Conservation (phyloP, 2,113 vertebrate species). For the Eidolon helvum region DNA sequence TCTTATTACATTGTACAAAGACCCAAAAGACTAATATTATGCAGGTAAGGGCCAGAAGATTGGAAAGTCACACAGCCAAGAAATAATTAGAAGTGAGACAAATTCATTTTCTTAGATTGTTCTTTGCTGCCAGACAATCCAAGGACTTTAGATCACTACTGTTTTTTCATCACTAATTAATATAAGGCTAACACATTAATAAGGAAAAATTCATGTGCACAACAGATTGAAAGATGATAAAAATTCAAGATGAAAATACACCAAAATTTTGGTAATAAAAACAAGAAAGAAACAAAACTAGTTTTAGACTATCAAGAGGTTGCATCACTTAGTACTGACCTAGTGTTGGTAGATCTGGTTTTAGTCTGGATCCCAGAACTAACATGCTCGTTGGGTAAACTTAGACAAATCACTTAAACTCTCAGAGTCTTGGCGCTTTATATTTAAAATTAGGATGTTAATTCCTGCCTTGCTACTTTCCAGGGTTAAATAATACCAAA, state of each 20-base stretch:
- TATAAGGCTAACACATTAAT: neutral
- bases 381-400: neutral
- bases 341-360: neutral
- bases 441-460: neutral
- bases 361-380: neutral
- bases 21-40: neutral
- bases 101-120: neutral
- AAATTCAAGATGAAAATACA: neutral
- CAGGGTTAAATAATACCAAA: neutral
- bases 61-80: neutral
- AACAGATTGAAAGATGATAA: neutral
- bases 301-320: neutral
- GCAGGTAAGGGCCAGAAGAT: neutral
- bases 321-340: neutral
- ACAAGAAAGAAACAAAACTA: neutral
- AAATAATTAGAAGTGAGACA: neutral
- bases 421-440: neutral
- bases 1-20: neutral
- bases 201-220: neutral
- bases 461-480: neutral
- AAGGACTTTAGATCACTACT: neutral
- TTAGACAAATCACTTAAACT: neutral
- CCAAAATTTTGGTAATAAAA: neutral
- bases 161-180: neutral
- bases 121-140: neutral